Conservation (phyloP, 2,888 invertebrate species). For the Trissolcus japonicus region DNA sequence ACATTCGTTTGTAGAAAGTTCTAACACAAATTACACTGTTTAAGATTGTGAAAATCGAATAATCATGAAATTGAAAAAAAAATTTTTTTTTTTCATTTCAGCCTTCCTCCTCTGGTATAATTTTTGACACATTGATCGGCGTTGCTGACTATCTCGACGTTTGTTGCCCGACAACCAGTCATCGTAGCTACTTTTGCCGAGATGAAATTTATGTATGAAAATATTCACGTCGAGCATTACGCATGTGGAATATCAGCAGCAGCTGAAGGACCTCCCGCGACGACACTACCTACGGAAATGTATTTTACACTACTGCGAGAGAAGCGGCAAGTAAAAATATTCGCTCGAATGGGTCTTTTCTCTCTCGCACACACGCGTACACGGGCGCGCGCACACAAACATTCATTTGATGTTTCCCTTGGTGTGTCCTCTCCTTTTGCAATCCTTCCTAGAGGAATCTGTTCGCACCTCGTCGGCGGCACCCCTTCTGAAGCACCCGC, state of each 20-base stretch:
- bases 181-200: conserved; percentile 61
- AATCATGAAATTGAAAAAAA: too few relatives aligned
- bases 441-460: conserved; percentile 51
- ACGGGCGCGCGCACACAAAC: conserved; percentile 50
- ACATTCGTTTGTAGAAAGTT: too few relatives aligned
- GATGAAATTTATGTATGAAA: conserved; percentile 73
- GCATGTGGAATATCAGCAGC: conserved; percentile 72
- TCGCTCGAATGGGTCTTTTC: conserved; percentile 64
- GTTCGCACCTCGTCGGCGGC: conserved; percentile 52
- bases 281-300: conserved; percentile 69
- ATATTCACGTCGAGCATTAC: conserved; percentile 70
- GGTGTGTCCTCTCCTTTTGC: conserved; percentile 54
- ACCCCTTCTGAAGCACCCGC: conserved; percentile 52
- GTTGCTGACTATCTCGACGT: conserved; percentile 57
- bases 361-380: conserved; percentile 49
- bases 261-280: conserved; percentile 67
- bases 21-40: too few relatives aligned
- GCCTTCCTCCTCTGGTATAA: conserved; percentile 13
- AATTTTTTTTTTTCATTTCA: not conserved
- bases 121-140: conserved; percentile 54
- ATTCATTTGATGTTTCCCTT: conserved; percentile 58
- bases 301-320: conserved; percentile 65
- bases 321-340: conserved; percentile 65
- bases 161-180: conserved; percentile 51
- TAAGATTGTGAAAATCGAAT: too few relatives aligned